Percentiles rank a stretch among this genome's conserved stretches.
Evolutionary conservation across 2,888 invertebrate species (phyloP).

Genomic region (Acanthosepion pharaonis): DNA sequence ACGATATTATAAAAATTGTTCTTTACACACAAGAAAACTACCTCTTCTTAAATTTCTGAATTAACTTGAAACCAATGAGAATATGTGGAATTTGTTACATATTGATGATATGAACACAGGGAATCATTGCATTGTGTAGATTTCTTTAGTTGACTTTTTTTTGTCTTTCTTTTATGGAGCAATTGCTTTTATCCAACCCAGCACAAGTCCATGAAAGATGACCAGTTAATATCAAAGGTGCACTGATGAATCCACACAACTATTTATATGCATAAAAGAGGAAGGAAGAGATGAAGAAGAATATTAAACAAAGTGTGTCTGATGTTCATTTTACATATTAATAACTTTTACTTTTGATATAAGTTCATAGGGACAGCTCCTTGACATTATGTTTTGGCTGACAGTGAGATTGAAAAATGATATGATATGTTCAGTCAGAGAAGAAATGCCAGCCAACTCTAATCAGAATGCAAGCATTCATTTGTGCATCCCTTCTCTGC

Average conservation of each 20-base stretch:
- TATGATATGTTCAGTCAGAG: background rate
- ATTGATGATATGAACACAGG: too few species aligned
- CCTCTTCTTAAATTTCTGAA: too few species aligned
- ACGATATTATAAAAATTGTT: too few species aligned
- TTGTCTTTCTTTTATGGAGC: background rate
- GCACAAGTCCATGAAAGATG: constrained; percentile 6
- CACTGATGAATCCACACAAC: background rate
- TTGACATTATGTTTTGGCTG: background rate
- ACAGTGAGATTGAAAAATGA: constrained; percentile 10
- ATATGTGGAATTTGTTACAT: too few species aligned
- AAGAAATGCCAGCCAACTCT: background rate
- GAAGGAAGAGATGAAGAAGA: background rate
- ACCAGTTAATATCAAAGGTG: background rate
- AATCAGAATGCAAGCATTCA: constrained; percentile 33
- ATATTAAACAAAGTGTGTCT: constrained; percentile 33
- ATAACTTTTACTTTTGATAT: constrained; percentile 33
- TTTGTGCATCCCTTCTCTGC: background rate
- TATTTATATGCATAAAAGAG: background rate
- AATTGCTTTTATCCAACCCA: background rate
- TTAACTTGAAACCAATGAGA: too few species aligned
- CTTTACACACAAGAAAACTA: too few species aligned
- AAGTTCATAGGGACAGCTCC: background rate
- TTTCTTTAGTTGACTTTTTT: background rate
- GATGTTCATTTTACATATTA: constrained; percentile 33
- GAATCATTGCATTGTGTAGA: background rate